phyloP scores from a whole-genome alignment of 2,113 vertebrate species.

The Corythornis vintsioides region DNA sequence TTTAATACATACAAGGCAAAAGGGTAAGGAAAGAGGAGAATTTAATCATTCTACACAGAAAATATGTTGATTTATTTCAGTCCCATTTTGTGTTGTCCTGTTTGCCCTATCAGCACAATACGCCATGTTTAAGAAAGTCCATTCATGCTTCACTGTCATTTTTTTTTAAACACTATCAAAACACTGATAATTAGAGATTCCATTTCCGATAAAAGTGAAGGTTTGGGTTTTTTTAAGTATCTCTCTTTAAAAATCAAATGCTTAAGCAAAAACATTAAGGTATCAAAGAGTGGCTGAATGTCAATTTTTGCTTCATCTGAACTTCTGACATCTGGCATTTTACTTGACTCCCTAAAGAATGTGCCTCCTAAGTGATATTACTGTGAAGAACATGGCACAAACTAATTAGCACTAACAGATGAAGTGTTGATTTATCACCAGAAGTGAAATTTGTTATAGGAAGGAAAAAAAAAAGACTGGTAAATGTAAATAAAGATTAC shows the following conservation, averaged over 20 bases:
- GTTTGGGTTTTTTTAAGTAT: background rate
- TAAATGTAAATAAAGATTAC: background rate
- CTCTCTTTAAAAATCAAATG: background rate
- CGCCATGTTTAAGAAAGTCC: background rate
- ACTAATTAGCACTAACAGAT: slow-evolving; percentile 32
- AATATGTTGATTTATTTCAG: background rate
- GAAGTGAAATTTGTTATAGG: background rate
- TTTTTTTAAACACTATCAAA: slow-evolving; percentile 7
- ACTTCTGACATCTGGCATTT: slow-evolving; percentile 33
- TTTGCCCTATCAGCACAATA: background rate
- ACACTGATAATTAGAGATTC: slow-evolving; percentile 28
- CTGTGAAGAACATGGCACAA: background rate
- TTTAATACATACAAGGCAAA: background rate
- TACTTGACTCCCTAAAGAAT: background rate
- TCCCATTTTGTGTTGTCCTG: background rate
- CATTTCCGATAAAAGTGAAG: slow-evolving; percentile 11
- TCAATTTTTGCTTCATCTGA: slow-evolving; percentile 2
- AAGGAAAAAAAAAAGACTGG: background rate
- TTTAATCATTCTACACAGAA: background rate
- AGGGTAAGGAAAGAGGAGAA: background rate
- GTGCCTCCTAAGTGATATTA: background rate
- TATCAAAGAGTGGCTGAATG: background rate
- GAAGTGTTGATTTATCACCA: slow-evolving; percentile 24
- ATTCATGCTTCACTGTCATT: background rate
- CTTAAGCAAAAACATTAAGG: background rate